A percentile compares a stretch with the other conserved stretches of the same genome.
These are phyloP conservation scores for Stigmatopora nigra DNA, from an alignment of 2,113 vertebrate species.

Conservation along the genomic window DNA sequence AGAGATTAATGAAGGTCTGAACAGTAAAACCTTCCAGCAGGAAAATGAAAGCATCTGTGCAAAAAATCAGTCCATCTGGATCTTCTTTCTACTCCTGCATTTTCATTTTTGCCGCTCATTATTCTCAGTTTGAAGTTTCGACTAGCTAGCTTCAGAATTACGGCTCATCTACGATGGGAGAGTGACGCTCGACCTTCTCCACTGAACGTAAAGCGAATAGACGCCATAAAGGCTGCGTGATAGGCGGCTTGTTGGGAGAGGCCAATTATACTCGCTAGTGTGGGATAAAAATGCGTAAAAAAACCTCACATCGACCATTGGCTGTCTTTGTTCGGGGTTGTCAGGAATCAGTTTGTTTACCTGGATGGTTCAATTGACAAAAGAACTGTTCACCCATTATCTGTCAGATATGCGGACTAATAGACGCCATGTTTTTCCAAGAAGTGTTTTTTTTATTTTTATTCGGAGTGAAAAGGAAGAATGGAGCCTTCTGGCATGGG, in stretches of 20 bases:
- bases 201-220: slow-evolving; percentile 51
- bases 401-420: not conserved
- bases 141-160: slow-evolving; percentile 48
- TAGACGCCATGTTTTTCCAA: not conserved
- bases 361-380: slow-evolving; percentile 20
- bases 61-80: slow-evolving; percentile 55
- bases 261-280: slow-evolving; percentile 41
- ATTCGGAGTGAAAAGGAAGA: too few species aligned
- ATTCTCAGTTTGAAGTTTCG: slow-evolving; percentile 46
- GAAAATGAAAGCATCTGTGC: slow-evolving; percentile 62
- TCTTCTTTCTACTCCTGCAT: slow-evolving; percentile 19
- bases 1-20: slow-evolving; percentile 66
- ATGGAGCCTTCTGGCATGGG: too few species aligned
- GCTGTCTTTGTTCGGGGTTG: slow-evolving; percentile 14
- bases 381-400: slow-evolving; percentile 24
- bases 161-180: slow-evolving; percentile 64
- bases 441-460: not conserved
- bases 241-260: slow-evolving; percentile 14
- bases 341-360: slow-evolving; percentile 20
- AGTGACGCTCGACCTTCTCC: slow-evolving; percentile 38
- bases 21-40: slow-evolving; percentile 37
- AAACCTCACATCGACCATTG: slow-evolving; percentile 35
- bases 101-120: slow-evolving; percentile 48
- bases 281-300: slow-evolving; percentile 32
- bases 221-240: slow-evolving; percentile 22